Evolutionary conservation across 2,797 vertebrate genomes (phyloP).

Genomic region (Gastrophryne carolinensis): DNA sequence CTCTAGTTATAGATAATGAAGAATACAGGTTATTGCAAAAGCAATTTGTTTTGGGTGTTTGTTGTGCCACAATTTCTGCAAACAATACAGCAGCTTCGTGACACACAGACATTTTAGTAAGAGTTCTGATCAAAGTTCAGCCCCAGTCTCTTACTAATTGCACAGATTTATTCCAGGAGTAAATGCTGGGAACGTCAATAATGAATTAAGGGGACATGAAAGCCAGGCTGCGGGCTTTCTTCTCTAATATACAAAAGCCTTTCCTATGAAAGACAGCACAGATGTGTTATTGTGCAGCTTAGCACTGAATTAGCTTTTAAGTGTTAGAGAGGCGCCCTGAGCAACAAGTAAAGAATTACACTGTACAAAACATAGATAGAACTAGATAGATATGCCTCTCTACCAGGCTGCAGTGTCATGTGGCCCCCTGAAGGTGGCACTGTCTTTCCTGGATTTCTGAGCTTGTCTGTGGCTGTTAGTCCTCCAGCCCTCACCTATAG

Average conservation of each 20-base stretch:
- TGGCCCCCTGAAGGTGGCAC: no score
- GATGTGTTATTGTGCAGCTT: background rate
- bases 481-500: no score
- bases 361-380: no score
- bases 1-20: no score
- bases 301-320: background rate
- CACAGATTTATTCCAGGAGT: background rate
- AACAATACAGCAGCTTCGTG: background rate
- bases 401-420: no score
- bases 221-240: background rate
- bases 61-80: background rate
- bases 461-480: no score
- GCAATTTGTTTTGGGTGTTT: background rate
- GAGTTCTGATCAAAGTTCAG: constrained; percentile 5
- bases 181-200: background rate
- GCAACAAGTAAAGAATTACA: background rate
- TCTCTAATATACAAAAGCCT: background rate
- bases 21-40: no score
- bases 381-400: no score
- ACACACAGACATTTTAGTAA: background rate
- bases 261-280: background rate
- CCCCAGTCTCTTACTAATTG: background rate
- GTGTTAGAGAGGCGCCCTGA: background rate
- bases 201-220: background rate
- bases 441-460: no score